A percentile compares a stretch with the other conserved stretches of the same genome.
Conservation (phyloP, 2,113 vertebrate genomes). For the Atrichornis clamosus region DNA sequence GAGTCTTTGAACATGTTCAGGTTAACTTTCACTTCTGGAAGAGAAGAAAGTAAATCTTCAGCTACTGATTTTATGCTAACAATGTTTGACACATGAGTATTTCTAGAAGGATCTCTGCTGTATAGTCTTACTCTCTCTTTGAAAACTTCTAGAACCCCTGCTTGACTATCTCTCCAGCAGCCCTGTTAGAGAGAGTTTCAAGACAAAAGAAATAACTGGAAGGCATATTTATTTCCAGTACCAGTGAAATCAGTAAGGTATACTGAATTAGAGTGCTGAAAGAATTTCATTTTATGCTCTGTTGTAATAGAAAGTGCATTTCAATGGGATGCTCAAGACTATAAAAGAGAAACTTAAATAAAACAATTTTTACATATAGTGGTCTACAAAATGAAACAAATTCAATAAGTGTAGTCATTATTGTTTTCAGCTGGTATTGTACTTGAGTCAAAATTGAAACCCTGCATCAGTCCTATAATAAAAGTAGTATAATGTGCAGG, state of each 20-base stretch:
- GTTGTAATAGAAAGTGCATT: neutral
- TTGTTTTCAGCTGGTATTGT: slow-evolving; percentile 47
- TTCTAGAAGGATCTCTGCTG: neutral
- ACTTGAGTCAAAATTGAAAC: slow-evolving; percentile 21
- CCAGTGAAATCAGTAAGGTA: neutral
- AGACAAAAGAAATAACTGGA: neutral
- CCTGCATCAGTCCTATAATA: neutral
- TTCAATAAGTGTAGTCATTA: slow-evolving; percentile 22
- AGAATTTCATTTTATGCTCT: slow-evolving; percentile 16
- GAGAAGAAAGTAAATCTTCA: neutral
- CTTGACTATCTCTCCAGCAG: neutral
- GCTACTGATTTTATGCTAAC: slow-evolving; percentile 7
- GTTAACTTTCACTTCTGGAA: neutral
- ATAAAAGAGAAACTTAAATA: slow-evolving; percentile 53
- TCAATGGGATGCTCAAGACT: neutral
- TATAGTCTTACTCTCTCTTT: neutral
- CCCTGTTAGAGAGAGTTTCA: neutral
- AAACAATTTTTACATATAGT: slow-evolving; percentile 34
- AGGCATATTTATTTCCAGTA: neutral
- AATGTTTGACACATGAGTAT: neutral
- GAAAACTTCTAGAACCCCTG: neutral
- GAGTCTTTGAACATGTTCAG: neutral
- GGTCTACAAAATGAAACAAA: slow-evolving; percentile 51
- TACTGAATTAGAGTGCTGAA: neutral
- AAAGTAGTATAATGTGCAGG: slow-evolving; percentile 13